Conservation (phyloP, 2,888 invertebrate species). For the Agrochola circellaris region DNA sequence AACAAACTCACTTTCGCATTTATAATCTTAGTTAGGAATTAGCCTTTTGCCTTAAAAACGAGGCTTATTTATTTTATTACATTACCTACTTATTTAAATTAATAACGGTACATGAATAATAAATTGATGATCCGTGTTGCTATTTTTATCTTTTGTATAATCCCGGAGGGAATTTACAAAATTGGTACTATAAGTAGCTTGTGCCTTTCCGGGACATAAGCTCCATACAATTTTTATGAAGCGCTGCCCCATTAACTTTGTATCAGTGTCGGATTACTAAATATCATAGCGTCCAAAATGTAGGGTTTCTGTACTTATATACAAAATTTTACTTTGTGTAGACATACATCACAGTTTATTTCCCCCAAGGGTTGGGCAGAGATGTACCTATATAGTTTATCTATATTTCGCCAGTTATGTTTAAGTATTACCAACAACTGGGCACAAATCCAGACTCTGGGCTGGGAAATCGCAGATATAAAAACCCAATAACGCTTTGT, state of each 20-base stretch:
- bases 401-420: neutral
- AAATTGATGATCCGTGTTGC: constrained; percentile 44
- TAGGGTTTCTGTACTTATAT: neutral
- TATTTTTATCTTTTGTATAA: constrained; percentile 38
- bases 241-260: constrained; percentile 54
- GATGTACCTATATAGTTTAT: neutral
- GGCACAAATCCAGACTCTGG: neutral
- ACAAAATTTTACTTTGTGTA: neutral
- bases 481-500: neutral
- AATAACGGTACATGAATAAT: constrained; percentile 32
- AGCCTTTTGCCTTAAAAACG: neutral
- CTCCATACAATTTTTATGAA: constrained; percentile 53
- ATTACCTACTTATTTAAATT: constrained; percentile 20
- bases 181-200: constrained; percentile 43
- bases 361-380: neutral
- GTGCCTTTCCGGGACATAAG: constrained; percentile 48
- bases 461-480: neutral
- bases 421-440: neutral
- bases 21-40: no score
- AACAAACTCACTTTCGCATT: no score
- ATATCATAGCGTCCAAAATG: constrained; percentile 11
- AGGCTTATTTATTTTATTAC: neutral
- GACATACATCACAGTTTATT: neutral
- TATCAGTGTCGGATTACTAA: constrained; percentile 48
- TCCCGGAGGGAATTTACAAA: constrained; percentile 19